A percentile compares a stretch with the other conserved stretches of the same genome.
Evolutionary conservation across 1,140 invertebrate species (phyloP).

Genomic region (Dreissena rostriformis): DNA sequence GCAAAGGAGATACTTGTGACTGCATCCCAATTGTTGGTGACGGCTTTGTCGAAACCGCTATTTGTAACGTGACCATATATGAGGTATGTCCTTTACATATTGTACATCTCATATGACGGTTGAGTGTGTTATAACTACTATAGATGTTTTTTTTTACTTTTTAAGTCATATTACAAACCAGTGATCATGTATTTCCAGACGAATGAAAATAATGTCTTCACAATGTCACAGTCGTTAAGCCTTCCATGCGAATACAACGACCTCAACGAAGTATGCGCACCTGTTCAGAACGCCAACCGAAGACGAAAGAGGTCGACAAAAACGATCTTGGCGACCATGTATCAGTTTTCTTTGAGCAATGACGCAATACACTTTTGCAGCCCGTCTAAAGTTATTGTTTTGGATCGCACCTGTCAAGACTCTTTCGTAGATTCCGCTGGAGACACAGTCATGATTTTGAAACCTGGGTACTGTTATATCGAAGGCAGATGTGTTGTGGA

Average conservation of each 20-base stretch:
- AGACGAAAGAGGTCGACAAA: not conserved
- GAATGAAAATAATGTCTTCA: not conserved
- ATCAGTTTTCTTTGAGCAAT: constrained; percentile 19
- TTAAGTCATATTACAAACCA: not conserved
- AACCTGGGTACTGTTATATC: constrained; percentile 5
- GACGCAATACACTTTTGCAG: constrained; percentile 18
- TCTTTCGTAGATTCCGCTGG: not conserved
- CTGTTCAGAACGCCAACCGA: not conserved
- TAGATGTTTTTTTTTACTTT: not conserved
- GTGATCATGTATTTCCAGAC: constrained; percentile 4
- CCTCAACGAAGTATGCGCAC: constrained; percentile 28
- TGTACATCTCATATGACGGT: no score
- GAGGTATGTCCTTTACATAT: not conserved
- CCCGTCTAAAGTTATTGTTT: not conserved
- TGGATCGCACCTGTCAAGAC: constrained; percentile 23
- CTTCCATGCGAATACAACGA: not conserved
- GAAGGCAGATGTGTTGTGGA: not conserved
- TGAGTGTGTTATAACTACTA: no score
- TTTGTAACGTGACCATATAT: not conserved
- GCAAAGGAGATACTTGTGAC: not conserved
- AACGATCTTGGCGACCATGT: not conserved
- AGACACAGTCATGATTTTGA: constrained; percentile 11
- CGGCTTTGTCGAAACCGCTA: constrained; percentile 14
- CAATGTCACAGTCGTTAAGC: not conserved
- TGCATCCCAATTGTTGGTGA: constrained; percentile 4